Evolutionary conservation across 2,797 vertebrate genomes (phyloP), one percentile per base, ranked within the genome.

Genomic region (Sylvia borin): DNA sequence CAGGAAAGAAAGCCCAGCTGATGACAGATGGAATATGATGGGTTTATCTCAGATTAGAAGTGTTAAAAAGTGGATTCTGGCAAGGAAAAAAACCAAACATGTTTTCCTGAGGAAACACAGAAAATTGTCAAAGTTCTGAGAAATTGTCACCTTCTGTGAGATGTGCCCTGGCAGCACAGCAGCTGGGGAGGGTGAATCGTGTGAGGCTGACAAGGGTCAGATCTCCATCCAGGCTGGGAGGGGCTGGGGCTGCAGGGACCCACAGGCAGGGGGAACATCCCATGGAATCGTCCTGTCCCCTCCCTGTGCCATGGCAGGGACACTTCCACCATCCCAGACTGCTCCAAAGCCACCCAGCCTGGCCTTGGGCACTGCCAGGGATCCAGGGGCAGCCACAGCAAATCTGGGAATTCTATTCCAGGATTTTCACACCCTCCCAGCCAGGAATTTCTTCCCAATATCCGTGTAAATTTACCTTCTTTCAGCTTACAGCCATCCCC

Each of bases 361-460:
- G 45, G 27, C 38, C 60, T 66, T 6, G 60, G 51, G 5, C 51
- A 72, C 43, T 50, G 7, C 50, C 72, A 62, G 74, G 84, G 66
- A 42, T 55, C 36, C 36, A 36, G 36, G 36, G 36, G 10, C 48
- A 85, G 54, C 64, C 64, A 4, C 73, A 61, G 64, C 64, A 3
- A 0, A 1, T 47, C 54, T 53, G 72, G 29, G 22, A 1, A 85
- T 1, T 2, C 43, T 0, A 1, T 5, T 0, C 62, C 54, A 75
- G 18, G 0, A 0, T 10, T 5, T 50, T 0, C 3, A 19, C 70
- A 40, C 16, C 31, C 25, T 55, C 2, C 4, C 43, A 58, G 77
- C 2, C 9, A 58, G 15, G 2, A 60, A 68, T 61, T 58, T 27
- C 64, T 29, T 0, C 34, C 65, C 81, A 17, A 26, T 5, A 0